Conservation (phyloP, 2,797 vertebrate genomes). For the Rhyacichthys aspro region DNA sequence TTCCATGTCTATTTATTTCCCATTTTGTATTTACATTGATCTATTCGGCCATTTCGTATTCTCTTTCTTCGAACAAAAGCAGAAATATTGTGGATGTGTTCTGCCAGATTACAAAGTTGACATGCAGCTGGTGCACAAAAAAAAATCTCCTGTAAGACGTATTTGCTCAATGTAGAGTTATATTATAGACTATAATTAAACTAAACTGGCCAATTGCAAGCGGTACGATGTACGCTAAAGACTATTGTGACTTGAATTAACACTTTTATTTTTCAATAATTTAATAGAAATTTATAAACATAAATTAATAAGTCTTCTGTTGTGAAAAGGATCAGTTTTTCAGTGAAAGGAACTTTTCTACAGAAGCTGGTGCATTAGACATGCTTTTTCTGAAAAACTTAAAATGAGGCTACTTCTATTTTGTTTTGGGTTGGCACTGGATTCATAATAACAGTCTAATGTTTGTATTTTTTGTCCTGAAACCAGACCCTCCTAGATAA, state of each 20-base stretch:
- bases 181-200: slow-evolving; percentile 1
- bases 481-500: too few relatives aligned
- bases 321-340: too few relatives aligned
- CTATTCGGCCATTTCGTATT: slow-evolving; percentile 31
- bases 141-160: not conserved
- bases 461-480: too few relatives aligned
- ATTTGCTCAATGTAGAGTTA: not conserved
- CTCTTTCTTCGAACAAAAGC: slow-evolving; percentile 22
- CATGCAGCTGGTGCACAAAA: not conserved
- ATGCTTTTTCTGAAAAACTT: too few relatives aligned
- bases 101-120: not conserved
- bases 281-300: too few relatives aligned
- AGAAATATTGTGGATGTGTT: slow-evolving; percentile 26
- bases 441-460: too few relatives aligned
- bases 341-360: too few relatives aligned
- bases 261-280: not conserved
- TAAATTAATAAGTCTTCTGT: too few relatives aligned
- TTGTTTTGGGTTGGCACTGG: too few relatives aligned
- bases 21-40: slow-evolving; percentile 61
- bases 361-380: too few relatives aligned
- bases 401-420: too few relatives aligned
- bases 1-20: slow-evolving; percentile 63
- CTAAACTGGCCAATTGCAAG: not conserved
- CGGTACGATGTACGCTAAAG: not conserved
- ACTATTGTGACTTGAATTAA: not conserved